Percentiles rank a stretch among this genome's conserved stretches.
These are phyloP conservation scores for Poecilia wingei DNA, from an alignment of 2,797 vertebrate genomes.

Conservation along the genomic window DNA sequence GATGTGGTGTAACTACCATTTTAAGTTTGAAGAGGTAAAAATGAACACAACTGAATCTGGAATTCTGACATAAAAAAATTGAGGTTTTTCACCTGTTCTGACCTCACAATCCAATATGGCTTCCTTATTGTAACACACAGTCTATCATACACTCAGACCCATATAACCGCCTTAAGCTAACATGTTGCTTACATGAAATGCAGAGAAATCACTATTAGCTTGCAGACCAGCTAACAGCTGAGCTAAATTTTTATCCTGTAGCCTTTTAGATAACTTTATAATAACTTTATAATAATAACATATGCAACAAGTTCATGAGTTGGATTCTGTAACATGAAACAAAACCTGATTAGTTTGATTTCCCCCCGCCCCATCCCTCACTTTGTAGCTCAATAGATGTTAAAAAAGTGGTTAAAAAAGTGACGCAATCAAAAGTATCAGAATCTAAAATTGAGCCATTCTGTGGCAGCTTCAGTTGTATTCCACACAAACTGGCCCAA, in stretches of 20 bases:
- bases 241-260: background rate
- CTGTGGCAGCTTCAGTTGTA: background rate
- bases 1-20: background rate
- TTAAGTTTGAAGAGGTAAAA: background rate
- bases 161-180: background rate
- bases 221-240: background rate
- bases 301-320: background rate
- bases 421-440: background rate
- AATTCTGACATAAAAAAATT: background rate
- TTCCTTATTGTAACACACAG: background rate
- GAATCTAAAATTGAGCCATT: background rate
- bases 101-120: background rate
- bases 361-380: background rate
- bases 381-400: background rate
- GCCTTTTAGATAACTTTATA: background rate
- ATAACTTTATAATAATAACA: background rate
- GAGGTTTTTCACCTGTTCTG: background rate
- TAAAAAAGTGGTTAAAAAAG: background rate
- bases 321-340: background rate
- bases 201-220: background rate
- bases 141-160: background rate
- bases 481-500: background rate
- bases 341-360: background rate
- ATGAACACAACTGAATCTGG: background rate
- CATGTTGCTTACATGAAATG: background rate